A percentile compares a stretch with the other conserved stretches of the same genome.
Conservation (phyloP, 2,113 vertebrate genomes). For the Neopipo cinnamomea region DNA sequence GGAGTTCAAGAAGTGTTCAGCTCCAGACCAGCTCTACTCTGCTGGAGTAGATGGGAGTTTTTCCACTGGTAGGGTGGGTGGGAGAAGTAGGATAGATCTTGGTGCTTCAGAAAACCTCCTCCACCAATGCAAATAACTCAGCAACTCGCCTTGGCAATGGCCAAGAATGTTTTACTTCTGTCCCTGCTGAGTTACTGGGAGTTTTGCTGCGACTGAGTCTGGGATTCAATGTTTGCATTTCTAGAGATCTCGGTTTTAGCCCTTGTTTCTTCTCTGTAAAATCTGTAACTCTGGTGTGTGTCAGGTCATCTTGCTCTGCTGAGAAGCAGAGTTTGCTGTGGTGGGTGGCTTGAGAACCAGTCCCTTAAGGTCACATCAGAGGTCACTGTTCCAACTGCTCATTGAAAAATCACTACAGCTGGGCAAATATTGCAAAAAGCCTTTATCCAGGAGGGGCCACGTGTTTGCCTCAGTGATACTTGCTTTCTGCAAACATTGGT, state of each 20-base stretch:
- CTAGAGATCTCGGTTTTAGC: not conserved
- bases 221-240: not conserved
- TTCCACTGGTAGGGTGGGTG: not conserved
- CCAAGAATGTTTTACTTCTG: not conserved
- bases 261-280: not conserved
- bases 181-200: not conserved
- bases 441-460: slow-evolving; percentile 16
- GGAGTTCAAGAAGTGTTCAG: not conserved
- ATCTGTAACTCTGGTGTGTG: not conserved
- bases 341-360: not conserved
- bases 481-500: slow-evolving; percentile 33
- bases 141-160: not conserved
- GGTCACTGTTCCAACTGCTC: slow-evolving; percentile 26
- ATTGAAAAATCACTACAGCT: slow-evolving; percentile 56
- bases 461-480: slow-evolving; percentile 19
- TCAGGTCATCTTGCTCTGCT: not conserved
- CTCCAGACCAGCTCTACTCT: not conserved
- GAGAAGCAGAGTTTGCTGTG: not conserved
- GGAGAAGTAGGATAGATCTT: not conserved
- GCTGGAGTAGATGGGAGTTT: not conserved
- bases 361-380: slow-evolving; percentile 10
- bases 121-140: not conserved
- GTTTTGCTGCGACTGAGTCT: not conserved
- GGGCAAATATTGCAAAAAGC: slow-evolving; percentile 59
- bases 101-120: not conserved